These are phyloP conservation scores for Maniola hyperantus DNA, from an alignment of 2,888 invertebrate species.

Conservation along the genomic window DNA sequence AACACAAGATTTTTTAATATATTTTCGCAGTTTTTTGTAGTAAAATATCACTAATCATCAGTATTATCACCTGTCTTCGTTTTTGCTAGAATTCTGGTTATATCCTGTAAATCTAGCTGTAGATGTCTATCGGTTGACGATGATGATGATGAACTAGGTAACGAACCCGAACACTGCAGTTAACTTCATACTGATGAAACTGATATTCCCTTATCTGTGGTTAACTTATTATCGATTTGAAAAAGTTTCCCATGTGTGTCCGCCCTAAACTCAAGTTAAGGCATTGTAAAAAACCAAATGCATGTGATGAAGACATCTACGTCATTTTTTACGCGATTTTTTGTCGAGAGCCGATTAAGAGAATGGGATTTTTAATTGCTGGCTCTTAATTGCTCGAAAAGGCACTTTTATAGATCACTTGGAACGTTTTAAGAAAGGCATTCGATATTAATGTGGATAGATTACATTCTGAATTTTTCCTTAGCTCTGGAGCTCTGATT, in stretches of 20 bases:
- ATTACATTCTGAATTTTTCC: conserved; percentile 6
- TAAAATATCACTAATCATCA: no score
- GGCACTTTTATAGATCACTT: conserved; percentile 40
- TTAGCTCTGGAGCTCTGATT: background rate
- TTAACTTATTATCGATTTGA: no score
- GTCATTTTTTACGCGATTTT: conserved; percentile 53
- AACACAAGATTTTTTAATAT: no score
- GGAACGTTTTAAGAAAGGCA: conserved; percentile 24
- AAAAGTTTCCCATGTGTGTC: background rate
- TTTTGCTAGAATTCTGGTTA: no score
- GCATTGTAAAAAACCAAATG: conserved; percentile 25
- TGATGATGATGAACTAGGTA: no score
- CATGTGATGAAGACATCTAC: conserved; percentile 50
- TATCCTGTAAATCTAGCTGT: no score
- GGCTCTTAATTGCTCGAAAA: conserved; percentile 59
- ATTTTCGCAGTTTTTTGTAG: no score
- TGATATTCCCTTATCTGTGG: no score
- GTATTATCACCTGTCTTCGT: no score
- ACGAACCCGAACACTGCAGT: no score
- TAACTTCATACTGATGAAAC: no score
- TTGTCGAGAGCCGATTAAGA: conserved; percentile 58
- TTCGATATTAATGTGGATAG: conserved; percentile 25
- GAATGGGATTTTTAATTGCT: conserved; percentile 65
- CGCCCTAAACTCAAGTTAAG: conserved; percentile 7
- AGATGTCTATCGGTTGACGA: no score